Conservation (phyloP, 2,888 invertebrate species). For the Cynaeus angustus region DNA sequence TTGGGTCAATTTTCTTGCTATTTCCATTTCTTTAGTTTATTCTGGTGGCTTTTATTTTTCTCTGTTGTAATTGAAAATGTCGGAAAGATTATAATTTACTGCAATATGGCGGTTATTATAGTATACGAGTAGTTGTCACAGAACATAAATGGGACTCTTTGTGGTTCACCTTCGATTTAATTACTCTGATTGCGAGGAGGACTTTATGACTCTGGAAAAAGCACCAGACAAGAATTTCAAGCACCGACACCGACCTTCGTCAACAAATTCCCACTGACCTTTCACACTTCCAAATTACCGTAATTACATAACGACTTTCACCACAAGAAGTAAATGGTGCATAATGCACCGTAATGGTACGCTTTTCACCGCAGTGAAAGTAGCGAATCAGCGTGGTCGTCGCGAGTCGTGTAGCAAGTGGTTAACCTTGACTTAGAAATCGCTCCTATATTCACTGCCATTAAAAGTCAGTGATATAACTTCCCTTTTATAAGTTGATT, state of each 20-base stretch:
- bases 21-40: background rate
- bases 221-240: too few relatives aligned
- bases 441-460: slow-evolving; percentile 46
- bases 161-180: too few relatives aligned
- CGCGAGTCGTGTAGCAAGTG: slow-evolving; percentile 51
- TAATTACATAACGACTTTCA: slow-evolving; percentile 1
- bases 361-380: slow-evolving; percentile 6
- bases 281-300: background rate
- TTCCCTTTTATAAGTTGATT: slow-evolving; percentile 5
- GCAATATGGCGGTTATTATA: too few relatives aligned
- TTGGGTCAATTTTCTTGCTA: background rate
- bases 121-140: too few relatives aligned
- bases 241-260: too few relatives aligned
- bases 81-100: too few relatives aligned
- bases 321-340: background rate
- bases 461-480: slow-evolving; percentile 31
- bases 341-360: background rate
- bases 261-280: background rate
- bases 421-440: slow-evolving; percentile 52
- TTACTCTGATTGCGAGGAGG: too few relatives aligned
- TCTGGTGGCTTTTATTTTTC: background rate
- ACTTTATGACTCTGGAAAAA: too few relatives aligned
- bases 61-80: background rate
- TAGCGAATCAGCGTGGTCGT: slow-evolving; percentile 13
- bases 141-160: too few relatives aligned